Conservation (phyloP, 2,888 invertebrate species). For the Pocota personata region DNA sequence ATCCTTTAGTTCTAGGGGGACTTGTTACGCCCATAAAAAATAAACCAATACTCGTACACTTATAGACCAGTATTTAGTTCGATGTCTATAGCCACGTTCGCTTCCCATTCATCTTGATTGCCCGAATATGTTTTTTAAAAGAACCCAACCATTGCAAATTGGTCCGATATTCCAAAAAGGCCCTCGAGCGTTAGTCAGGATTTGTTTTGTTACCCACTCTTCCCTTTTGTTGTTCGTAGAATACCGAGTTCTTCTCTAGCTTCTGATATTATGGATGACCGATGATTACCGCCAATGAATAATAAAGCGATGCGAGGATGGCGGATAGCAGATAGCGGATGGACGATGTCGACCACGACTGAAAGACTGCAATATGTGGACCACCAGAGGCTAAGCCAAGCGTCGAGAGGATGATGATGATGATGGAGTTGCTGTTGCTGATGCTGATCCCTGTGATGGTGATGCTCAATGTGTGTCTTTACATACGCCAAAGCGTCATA, state of each 20-base stretch:
- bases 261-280: conserved; percentile 74
- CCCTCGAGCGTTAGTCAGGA: conserved; percentile 67
- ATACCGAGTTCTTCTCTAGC: conserved; percentile 64
- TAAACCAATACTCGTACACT: background rate
- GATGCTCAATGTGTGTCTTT: conserved; percentile 70
- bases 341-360: conserved; percentile 16
- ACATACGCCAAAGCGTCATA: conserved; percentile 65
- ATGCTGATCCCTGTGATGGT: conserved; percentile 34
- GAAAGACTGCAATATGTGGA: conserved; percentile 56
- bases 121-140: conserved; percentile 68
- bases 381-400: conserved; percentile 73
- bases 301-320: conserved; percentile 61
- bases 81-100: conserved; percentile 25
- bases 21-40: conserved; percentile 50
- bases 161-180: conserved; percentile 66
- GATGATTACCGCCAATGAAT: conserved; percentile 74
- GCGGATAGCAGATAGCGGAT: background rate
- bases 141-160: conserved; percentile 69
- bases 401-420: conserved; percentile 72
- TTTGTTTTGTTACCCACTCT: conserved; percentile 60
- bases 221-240: conserved; percentile 61
- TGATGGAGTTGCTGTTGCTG: conserved; percentile 69
- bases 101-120: conserved; percentile 71
- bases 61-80: conserved; percentile 40
- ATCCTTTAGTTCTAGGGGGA: conserved; percentile 48